phyloP scores from a whole-genome alignment of 2,888 invertebrate species.

The Lypha dubia region DNA sequence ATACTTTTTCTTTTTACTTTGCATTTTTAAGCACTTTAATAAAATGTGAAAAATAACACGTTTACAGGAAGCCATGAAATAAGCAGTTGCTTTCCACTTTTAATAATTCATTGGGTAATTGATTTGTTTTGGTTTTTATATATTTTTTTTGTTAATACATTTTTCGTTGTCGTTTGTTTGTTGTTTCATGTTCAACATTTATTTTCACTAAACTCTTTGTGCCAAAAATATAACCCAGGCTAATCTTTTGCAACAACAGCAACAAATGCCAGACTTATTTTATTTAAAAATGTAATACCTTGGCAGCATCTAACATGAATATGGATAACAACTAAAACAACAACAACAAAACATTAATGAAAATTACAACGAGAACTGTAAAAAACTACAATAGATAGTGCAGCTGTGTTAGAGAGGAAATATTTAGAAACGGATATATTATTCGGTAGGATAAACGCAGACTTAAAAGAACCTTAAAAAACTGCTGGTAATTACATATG shows the following conservation, averaged over 20 bases:
- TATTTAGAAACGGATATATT: not conserved
- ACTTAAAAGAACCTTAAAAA: not conserved
- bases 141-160: conserved; percentile 13
- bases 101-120: conserved; percentile 13
- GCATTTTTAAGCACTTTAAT: not conserved
- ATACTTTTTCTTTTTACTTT: too few species aligned
- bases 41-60: too few species aligned
- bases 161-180: conserved; percentile 29
- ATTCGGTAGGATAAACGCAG: not conserved
- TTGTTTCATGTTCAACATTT: conserved; percentile 69
- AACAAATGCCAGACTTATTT: conserved; percentile 47
- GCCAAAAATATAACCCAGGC: conserved; percentile 65
- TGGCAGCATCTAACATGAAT: conserved; percentile 33
- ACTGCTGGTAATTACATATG: too few species aligned
- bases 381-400: conserved; percentile 10
- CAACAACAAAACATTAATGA: conserved; percentile 3
- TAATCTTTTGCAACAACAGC: conserved; percentile 64
- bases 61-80: too few species aligned
- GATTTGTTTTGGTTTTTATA: too few species aligned
- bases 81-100: too few species aligned
- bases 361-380: conserved; percentile 27
- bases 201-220: conserved; percentile 65
- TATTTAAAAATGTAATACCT: conserved; percentile 31
- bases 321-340: conserved; percentile 17
- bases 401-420: conserved; percentile 44